Conservation (phyloP, 2,113 vertebrate species). For the Columba janthina region DNA sequence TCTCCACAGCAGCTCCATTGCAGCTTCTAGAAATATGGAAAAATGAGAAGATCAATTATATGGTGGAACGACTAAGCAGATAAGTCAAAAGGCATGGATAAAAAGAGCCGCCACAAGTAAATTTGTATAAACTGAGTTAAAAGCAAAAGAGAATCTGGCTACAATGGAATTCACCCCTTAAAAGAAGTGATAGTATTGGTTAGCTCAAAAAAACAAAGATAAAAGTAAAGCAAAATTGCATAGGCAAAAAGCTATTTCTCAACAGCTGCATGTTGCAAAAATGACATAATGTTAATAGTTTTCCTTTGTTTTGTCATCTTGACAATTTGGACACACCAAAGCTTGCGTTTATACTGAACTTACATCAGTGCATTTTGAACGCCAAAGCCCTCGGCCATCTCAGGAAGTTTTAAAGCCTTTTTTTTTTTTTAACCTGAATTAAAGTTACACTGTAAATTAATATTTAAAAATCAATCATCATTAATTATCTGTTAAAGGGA, state of each 20-base stretch:
- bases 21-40: neutral
- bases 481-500: slow-evolving; percentile 67
- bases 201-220: neutral
- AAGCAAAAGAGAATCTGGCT: neutral
- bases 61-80: neutral
- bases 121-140: neutral
- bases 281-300: neutral
- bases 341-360: neutral
- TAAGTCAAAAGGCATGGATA: neutral
- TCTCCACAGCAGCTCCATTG: neutral
- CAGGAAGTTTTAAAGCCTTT: neutral
- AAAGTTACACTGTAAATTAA: slow-evolving; percentile 53
- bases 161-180: neutral
- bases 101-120: neutral
- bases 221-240: neutral
- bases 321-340: neutral
- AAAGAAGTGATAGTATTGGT: neutral
- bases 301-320: neutral
- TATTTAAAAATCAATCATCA: slow-evolving; percentile 66
- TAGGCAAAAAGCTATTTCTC: neutral
- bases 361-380: neutral
- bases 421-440: slow-evolving; percentile 39
- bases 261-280: neutral
- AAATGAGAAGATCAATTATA: neutral
- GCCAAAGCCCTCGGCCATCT: neutral